Percentiles rank a stretch among this genome's conserved stretches.
Conservation (phyloP, 2,113 vertebrate genomes). For the Brachypodius melanocephalos region DNA sequence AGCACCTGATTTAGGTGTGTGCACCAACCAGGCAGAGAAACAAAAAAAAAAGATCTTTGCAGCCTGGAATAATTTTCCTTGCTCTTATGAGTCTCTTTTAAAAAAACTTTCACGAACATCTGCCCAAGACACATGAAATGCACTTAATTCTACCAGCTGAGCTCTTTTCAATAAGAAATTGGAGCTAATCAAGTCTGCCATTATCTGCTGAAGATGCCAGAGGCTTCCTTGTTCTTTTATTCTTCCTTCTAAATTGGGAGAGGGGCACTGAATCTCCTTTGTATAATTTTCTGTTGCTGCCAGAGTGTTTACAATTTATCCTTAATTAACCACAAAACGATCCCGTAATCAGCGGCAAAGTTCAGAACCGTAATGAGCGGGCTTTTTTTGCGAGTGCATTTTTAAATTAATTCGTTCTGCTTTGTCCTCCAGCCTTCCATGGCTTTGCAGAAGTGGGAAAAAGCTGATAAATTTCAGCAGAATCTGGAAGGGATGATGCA, state of each 20-base stretch:
- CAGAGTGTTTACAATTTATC: neutral
- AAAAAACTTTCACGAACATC: neutral
- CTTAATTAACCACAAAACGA: neutral
- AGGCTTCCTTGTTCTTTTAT: neutral
- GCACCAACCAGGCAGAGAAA: accelerated
- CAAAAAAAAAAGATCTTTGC: neutral
- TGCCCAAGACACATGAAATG: neutral
- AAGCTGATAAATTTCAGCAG: neutral
- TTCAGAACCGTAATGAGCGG: neutral
- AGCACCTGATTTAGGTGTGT: neutral
- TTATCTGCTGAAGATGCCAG: neutral
- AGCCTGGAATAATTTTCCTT: neutral
- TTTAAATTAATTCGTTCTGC: neutral
- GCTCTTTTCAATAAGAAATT: neutral
- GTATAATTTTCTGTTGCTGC: neutral
- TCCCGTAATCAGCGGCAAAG: neutral
- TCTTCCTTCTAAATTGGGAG: neutral
- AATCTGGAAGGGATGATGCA: neutral
- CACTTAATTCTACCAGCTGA: neutral
- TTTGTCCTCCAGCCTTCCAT: neutral
- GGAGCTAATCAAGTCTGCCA: neutral
- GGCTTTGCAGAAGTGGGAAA: neutral
- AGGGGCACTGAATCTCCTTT: neutral
- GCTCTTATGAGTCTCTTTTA: neutral
- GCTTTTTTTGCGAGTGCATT: neutral